Conservation (phyloP, 2,888 invertebrate species). For the Hermaeophaga mercurialis region DNA sequence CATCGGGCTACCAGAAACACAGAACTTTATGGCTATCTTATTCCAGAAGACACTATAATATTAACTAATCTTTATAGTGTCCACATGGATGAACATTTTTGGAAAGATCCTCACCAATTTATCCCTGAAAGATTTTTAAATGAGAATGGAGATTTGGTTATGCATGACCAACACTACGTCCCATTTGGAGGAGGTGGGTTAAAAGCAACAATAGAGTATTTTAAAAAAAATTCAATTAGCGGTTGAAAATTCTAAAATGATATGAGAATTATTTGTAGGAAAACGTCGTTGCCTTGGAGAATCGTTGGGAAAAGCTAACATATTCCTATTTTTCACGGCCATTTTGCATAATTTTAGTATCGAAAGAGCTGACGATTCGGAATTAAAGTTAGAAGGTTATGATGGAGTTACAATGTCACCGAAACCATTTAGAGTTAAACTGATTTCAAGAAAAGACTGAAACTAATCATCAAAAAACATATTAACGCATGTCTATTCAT, state of each 20-base stretch:
- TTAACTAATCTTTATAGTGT: conserved; percentile 66
- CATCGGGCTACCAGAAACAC: conserved; percentile 59
- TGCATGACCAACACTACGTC: conserved; percentile 62
- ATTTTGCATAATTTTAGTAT: conserved; percentile 63
- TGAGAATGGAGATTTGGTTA: conserved; percentile 58
- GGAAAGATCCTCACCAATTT: conserved; percentile 67
- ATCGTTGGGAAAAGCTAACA: conserved; percentile 65
- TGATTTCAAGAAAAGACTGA: conserved; percentile 41
- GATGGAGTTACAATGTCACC: conserved; percentile 55
- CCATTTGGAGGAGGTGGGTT: conserved; percentile 75
- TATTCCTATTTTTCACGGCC: conserved; percentile 65
- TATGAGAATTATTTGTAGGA: conserved; percentile 57
- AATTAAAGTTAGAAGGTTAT: conserved; percentile 44
- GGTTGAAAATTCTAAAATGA: conserved; percentile 5
- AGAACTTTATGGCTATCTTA: conserved; percentile 56
- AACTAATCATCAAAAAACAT: too few relatives aligned
- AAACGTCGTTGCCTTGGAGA: conserved; percentile 70
- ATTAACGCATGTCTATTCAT: too few relatives aligned
- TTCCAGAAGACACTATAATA: conserved; percentile 63
- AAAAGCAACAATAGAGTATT: conserved; percentile 21
- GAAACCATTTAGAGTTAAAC: conserved; percentile 49
- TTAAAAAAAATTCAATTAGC: too few relatives aligned
- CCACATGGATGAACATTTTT: conserved; percentile 64
- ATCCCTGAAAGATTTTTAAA: conserved; percentile 69
- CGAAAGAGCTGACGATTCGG: conserved; percentile 45